Evolutionary conservation across 2,797 vertebrate genomes (phyloP), one percentile per base, ranked within the genome.

Genomic region (Novumbra hubbsi): DNA sequence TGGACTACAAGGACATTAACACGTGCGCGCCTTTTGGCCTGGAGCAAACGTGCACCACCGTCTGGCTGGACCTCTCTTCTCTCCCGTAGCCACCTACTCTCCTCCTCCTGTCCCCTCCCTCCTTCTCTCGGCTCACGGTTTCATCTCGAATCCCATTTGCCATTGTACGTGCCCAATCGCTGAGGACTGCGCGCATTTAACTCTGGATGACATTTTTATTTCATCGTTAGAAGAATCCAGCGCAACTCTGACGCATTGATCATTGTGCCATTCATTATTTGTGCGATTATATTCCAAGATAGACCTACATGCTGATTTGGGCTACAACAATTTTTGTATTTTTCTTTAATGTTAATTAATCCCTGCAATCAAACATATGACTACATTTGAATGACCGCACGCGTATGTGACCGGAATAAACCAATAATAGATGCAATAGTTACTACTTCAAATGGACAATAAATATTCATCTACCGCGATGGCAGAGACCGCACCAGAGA

Each of bases 401-500:
- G 30, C 19, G 4, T 21, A 11, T 15, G 4, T 50, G 68, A 52
- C 19, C 28, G 27, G 32, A 52, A 72, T 57, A 74, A 45, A 27
- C 60, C 24, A 19, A 60, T 15, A 21, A 57, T 27, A n/a, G 50
- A 6, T 63, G 41, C 21, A 34, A 9, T 21, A 8, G 15, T 81
- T 21, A 60, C 74, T 50, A 2, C 32, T 9, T 69, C 80, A 68
- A 71, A 28, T 84, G 84, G 85, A 71, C 80, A 75, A 24, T 57
- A 57, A 84, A 73, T 71, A 60, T 74, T 60, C 55, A 27, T 30
- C 69, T 85, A 78, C 73, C 82, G 86, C 84, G 80, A 98, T 98
- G 97, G 95, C 96, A 81, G 96, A 97, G 87, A 94, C 95, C 68
- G 93, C 93, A 80, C 95, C 93, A 78, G 96, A 95, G 83, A 93